Evolutionary conservation across 2,797 vertebrate species (phyloP).

Genomic region (Melanogrammus aeglefinus): DNA sequence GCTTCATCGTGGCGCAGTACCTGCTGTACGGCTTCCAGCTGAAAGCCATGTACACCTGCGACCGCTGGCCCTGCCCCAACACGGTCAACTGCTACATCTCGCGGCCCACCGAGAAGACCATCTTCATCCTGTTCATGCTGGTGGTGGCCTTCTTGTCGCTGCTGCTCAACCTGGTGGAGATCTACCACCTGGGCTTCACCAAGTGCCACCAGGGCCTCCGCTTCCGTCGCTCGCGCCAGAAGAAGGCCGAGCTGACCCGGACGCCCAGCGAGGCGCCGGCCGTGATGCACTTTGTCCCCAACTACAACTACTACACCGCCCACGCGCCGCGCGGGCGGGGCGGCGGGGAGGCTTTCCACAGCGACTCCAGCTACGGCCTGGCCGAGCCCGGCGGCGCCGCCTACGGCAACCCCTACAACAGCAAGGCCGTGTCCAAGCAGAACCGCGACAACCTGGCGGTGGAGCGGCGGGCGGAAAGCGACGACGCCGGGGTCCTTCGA

Average conservation of each 20-base stretch:
- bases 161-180: constrained; percentile 86
- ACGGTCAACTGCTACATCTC: constrained; percentile 88
- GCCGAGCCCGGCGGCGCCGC: constrained; percentile 59
- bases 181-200: constrained; percentile 83
- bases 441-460: constrained; percentile 81
- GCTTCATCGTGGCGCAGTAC: constrained; percentile 86
- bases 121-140: constrained; percentile 89
- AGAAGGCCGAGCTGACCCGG: constrained; percentile 37
- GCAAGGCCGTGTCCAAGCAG: constrained; percentile 74
- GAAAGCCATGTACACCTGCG: constrained; percentile 84
- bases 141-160: constrained; percentile 82
- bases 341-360: constrained; percentile 47
- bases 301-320: constrained; percentile 68
- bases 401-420: constrained; percentile 65
- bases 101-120: constrained; percentile 85
- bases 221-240: constrained; percentile 51
- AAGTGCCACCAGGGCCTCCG: constrained; percentile 75
- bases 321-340: constrained; percentile 44
- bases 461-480: constrained; percentile 70
- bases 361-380: constrained; percentile 67
- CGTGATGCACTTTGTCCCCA: constrained; percentile 64
- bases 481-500: constrained; percentile 38
- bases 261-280: constrained; percentile 41
- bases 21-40: constrained; percentile 84
- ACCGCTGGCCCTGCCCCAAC: constrained; percentile 84